Evolutionary conservation across 2,888 invertebrate species (phyloP).

Genomic region (Caenorhabditis panamensis): DNA sequence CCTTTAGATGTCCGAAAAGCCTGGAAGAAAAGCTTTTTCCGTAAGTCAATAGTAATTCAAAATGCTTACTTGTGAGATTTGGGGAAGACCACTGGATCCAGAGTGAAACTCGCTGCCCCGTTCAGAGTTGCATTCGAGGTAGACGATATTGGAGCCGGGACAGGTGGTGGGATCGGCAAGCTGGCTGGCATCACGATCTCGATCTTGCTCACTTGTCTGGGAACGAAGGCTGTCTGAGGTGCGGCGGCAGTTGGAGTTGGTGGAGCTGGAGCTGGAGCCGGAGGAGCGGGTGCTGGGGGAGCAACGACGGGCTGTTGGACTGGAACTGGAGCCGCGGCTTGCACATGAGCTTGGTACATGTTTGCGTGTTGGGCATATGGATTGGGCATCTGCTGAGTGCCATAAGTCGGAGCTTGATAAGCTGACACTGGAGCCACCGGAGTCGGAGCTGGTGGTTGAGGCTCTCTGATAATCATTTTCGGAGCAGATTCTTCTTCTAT

Average conservation of each 20-base stretch:
- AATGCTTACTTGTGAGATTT: constrained; percentile 18
- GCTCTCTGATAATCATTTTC: constrained; percentile 13
- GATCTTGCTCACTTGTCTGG: constrained; percentile 39
- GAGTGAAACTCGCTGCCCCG: neutral
- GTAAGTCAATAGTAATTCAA: neutral
- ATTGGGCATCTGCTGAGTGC: neutral
- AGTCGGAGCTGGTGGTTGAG: constrained; percentile 1
- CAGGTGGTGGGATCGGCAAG: constrained; percentile 2
- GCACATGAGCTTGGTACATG: neutral
- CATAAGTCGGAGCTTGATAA: neutral
- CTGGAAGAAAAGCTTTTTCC: constrained; percentile 32
- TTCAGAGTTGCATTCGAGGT: neutral
- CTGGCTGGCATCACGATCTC: constrained; percentile 42
- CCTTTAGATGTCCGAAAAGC: constrained; percentile 49
- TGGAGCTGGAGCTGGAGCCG: neutral
- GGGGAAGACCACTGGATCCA: neutral
- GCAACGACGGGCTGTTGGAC: neutral
- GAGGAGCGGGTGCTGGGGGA: neutral
- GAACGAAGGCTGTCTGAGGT: constrained; percentile 30
- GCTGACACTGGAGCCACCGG: neutral
- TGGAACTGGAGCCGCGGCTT: neutral
- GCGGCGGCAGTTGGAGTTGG: neutral
- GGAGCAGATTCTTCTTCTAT: constrained; percentile 36
- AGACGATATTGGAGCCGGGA: neutral
- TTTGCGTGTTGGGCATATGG: neutral